Percentiles rank a stretch among this genome's conserved stretches.
These are phyloP conservation scores for Acipenser transmontanus DNA, from an alignment of 2,797 vertebrate species.

Conservation along the genomic window DNA sequence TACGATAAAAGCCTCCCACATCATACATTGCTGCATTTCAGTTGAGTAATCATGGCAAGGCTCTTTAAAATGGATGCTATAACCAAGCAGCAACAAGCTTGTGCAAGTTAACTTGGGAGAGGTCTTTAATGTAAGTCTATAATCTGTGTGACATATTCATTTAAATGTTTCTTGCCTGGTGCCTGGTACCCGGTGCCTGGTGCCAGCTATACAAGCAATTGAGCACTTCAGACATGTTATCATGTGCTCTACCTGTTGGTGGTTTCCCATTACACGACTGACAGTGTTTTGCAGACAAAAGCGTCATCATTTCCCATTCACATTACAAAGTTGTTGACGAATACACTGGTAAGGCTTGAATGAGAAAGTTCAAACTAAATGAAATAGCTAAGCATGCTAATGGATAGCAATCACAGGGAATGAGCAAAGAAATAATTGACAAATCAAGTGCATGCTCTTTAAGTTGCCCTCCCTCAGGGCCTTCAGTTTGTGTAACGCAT, in stretches of 20 bases:
- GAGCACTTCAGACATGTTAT: too few species aligned
- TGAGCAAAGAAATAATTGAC: conserved; percentile 30
- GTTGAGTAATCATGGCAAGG: background rate
- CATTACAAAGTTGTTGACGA: background rate
- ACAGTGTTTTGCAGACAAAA: background rate
- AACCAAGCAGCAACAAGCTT: background rate
- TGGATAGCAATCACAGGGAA: conserved; percentile 38
- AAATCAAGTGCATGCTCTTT: conserved; percentile 30
- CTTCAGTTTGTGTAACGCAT: conserved; percentile 25
- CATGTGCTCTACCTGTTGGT: background rate
- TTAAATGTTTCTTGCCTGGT: background rate
- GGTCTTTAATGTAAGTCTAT: background rate
- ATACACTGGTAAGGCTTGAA: background rate
- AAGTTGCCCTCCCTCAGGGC: conserved; percentile 26
- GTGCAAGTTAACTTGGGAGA: background rate
- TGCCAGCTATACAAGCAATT: too few species aligned
- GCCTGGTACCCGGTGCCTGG: too few species aligned
- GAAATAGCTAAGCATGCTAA: conserved; percentile 18
- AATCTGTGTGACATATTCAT: background rate
- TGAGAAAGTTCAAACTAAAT: background rate
- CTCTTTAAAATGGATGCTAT: background rate
- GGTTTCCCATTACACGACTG: background rate
- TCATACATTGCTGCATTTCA: background rate
- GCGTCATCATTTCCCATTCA: background rate
- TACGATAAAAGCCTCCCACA: background rate